Percentiles rank a stretch among this genome's conserved stretches.
Conservation (phyloP, 2,888 invertebrate genomes). For the Zaprionus obscuricornis region DNA sequence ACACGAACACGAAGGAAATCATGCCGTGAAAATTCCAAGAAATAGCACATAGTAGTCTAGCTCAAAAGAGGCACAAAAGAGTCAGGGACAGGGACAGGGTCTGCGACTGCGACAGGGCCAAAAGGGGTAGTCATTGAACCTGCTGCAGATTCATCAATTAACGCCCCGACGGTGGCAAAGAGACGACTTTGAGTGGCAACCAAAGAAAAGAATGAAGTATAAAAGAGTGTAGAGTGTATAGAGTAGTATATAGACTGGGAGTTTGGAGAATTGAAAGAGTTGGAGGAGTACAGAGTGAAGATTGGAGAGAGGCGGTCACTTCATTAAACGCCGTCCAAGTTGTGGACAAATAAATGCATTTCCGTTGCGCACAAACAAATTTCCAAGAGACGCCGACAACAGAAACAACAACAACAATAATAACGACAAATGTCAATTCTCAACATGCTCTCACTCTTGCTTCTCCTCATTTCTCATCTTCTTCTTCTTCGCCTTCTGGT, state of each 20-base stretch:
- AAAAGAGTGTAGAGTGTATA: constrained; percentile 13
- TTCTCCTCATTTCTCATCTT: constrained; percentile 28
- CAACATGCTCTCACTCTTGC: neutral
- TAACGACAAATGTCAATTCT: constrained; percentile 40
- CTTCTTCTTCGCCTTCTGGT: neutral
- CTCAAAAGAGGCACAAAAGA: too few relatives aligned
- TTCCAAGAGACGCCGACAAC: constrained; percentile 78
- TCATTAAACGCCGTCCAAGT: constrained; percentile 74
- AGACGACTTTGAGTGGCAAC: constrained; percentile 13
- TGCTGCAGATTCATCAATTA: constrained; percentile 79
- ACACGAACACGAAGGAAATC: constrained; percentile 52
- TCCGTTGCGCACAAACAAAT: constrained; percentile 79
- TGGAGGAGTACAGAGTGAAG: neutral
- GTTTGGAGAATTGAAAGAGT: too few relatives aligned
- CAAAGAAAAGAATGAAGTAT: too few relatives aligned
- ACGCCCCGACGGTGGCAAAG: constrained; percentile 60
- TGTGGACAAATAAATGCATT: constrained; percentile 78
- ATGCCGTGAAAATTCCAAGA: constrained; percentile 75
- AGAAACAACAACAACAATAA: constrained; percentile 26
- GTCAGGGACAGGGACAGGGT: constrained; percentile 2
- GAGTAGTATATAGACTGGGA: neutral
- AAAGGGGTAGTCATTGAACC: constrained; percentile 70
- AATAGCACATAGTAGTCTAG: constrained; percentile 66
- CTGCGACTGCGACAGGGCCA: constrained; percentile 1
- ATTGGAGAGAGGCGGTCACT: constrained; percentile 55